Percentiles rank a stretch among this genome's conserved stretches.
Conservation (phyloP, 1,140 invertebrate species). For the Drosophila lowei region DNA sequence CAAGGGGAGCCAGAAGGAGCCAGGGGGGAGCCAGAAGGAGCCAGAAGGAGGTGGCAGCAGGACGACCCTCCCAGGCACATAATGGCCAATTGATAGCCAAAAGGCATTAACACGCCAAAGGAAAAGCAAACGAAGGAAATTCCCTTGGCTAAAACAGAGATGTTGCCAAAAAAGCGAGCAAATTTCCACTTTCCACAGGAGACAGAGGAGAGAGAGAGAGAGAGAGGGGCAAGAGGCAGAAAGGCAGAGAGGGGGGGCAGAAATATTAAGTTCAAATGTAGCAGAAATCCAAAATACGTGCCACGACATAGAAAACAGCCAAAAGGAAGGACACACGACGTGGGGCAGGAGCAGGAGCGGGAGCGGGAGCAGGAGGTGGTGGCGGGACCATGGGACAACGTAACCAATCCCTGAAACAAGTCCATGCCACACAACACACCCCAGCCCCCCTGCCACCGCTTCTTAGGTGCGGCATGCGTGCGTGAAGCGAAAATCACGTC, state of each 20-base stretch:
- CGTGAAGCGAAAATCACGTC: slow-evolving; percentile 76
- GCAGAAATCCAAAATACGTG: slow-evolving; percentile 80
- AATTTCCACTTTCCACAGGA: slow-evolving; percentile 45
- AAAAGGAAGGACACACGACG: not conserved
- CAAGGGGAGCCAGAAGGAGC: slow-evolving; percentile 27
- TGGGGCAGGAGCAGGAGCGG: not conserved
- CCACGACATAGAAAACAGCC: slow-evolving; percentile 76
- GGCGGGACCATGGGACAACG: slow-evolving; percentile 35
- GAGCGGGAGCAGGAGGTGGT: not conserved
- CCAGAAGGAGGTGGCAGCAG: not conserved
- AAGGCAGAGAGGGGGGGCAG: slow-evolving; percentile 20
- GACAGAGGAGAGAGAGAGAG: not conserved
- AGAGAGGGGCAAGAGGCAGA: not conserved
- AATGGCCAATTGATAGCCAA: slow-evolving; percentile 82
- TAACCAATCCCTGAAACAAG: slow-evolving; percentile 48
- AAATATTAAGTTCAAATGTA: slow-evolving; percentile 82
- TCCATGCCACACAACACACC: slow-evolving; percentile 10
- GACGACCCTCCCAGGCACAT: slow-evolving; percentile 52
- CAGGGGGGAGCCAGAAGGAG: not conserved
- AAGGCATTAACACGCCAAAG: slow-evolving; percentile 80
- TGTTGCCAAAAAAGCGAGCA: slow-evolving; percentile 58
- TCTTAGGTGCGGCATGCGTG: slow-evolving; percentile 60
- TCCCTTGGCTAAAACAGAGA: slow-evolving; percentile 70
- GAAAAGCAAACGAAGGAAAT: slow-evolving; percentile 41
- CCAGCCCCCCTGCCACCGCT: slow-evolving; percentile 3